phyloP scores from a whole-genome alignment of 2,888 invertebrate species.

The Acronicta alni region DNA sequence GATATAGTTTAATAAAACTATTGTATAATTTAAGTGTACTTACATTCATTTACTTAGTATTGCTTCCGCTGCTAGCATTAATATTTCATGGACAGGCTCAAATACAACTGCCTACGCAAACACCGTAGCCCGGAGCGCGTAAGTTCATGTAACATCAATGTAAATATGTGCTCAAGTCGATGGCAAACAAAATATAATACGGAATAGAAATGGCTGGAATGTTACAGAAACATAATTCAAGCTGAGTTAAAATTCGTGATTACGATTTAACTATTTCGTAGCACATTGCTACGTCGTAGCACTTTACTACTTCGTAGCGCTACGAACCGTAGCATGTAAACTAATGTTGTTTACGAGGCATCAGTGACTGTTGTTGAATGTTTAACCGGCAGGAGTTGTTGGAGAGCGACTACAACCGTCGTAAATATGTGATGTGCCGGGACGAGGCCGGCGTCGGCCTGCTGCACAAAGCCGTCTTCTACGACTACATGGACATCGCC shows the following conservation, averaged over 20 bases:
- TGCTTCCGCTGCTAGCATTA: slow-evolving; percentile 12
- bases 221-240: neutral
- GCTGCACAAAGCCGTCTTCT: slow-evolving; percentile 94
- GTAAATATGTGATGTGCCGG: slow-evolving; percentile 86
- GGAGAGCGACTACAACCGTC: slow-evolving; percentile 78
- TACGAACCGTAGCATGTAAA: slow-evolving; percentile 35
- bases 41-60: slow-evolving; percentile 14
- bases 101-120: slow-evolving; percentile 35
- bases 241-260: neutral
- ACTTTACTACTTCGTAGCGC: slow-evolving; percentile 54
- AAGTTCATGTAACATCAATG: slow-evolving; percentile 39
- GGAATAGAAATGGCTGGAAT: neutral
- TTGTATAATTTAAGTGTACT: neutral
- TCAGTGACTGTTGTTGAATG: slow-evolving; percentile 26
- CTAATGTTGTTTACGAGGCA: slow-evolving; percentile 13
- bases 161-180: slow-evolving; percentile 30
- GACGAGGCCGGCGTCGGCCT: slow-evolving; percentile 93
- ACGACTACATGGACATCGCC: slow-evolving; percentile 92
- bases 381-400: slow-evolving; percentile 73
- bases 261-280: slow-evolving; percentile 28
- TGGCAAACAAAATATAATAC: slow-evolving; percentile 12
- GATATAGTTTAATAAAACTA: no score
- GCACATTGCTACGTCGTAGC: slow-evolving; percentile 50
- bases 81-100: slow-evolving; percentile 32
- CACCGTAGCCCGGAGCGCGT: slow-evolving; percentile 23